Conservation (phyloP, 2,888 invertebrate species). For the Nematopogon swammerdamellus region DNA sequence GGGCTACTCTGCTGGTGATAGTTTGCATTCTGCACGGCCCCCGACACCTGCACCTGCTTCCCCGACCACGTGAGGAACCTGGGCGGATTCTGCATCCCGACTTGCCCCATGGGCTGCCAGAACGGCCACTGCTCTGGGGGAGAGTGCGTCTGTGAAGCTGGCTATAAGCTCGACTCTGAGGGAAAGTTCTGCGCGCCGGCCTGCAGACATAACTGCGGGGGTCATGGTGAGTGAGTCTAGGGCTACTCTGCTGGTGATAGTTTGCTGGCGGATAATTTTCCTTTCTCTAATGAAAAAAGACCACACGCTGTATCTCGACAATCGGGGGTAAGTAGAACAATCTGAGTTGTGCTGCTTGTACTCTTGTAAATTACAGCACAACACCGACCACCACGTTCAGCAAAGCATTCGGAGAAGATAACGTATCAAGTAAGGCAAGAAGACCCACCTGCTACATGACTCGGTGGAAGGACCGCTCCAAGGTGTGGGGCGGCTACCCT, state of each 20-base stretch:
- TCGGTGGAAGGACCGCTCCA: no score
- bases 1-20: background rate
- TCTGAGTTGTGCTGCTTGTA: no score
- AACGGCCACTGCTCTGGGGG: conserved; percentile 62
- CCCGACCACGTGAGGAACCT: conserved; percentile 57
- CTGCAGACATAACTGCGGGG: conserved; percentile 51
- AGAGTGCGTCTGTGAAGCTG: conserved; percentile 61
- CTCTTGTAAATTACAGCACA: no score
- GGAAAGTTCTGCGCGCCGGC: conserved; percentile 60
- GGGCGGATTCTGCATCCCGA: conserved; percentile 56
- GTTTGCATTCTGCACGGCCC: conserved; percentile 57
- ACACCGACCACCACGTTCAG: no score
- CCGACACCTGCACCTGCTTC: conserved; percentile 62
- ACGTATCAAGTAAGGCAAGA: no score
- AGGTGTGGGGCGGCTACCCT: no score
- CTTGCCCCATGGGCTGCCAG: conserved; percentile 66
- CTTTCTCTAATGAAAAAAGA: no score
- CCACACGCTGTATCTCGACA: no score
- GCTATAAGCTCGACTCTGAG: conserved; percentile 52
- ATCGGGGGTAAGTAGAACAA: no score
- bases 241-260: background rate
- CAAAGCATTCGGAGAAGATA: no score
- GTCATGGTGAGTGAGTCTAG: conserved; percentile 19
- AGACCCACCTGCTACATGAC: no score
- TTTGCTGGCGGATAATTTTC: no score